Conservation (phyloP, 2,797 vertebrate species). For the Caiman crocodilus region DNA sequence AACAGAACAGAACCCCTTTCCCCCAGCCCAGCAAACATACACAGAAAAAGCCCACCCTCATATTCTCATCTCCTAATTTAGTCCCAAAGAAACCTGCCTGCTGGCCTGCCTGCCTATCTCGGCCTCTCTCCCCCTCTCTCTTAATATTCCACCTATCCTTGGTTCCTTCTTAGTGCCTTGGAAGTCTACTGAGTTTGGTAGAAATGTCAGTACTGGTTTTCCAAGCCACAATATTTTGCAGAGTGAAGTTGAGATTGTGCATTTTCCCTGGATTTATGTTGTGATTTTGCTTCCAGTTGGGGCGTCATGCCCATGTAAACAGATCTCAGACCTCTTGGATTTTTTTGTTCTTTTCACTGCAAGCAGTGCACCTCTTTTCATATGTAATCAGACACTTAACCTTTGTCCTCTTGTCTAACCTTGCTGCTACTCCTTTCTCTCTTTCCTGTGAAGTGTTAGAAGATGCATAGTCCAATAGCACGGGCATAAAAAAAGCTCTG, state of each 20-base stretch:
- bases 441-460: background rate
- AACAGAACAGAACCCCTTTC: background rate
- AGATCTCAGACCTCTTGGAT: background rate
- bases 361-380: background rate
- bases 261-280: background rate
- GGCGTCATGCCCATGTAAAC: background rate
- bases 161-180: background rate
- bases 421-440: background rate
- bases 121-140: too few species aligned
- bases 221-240: background rate
- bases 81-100: too few species aligned
- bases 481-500: background rate
- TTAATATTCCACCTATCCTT: too few species aligned
- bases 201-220: background rate
- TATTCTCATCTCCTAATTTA: background rate
- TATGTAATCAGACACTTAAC: background rate
- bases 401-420: background rate
- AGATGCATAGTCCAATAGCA: background rate
- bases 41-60: too few species aligned
- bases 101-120: too few species aligned
- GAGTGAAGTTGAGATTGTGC: background rate
- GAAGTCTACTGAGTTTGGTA: too few species aligned
- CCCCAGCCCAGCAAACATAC: too few species aligned
- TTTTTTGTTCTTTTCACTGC: background rate
- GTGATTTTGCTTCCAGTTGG: background rate